A percentile compares a stretch with the other conserved stretches of the same genome.
phyloP scores from a whole-genome alignment of 2,113 vertebrate genomes.

The Perca schrenkii region DNA sequence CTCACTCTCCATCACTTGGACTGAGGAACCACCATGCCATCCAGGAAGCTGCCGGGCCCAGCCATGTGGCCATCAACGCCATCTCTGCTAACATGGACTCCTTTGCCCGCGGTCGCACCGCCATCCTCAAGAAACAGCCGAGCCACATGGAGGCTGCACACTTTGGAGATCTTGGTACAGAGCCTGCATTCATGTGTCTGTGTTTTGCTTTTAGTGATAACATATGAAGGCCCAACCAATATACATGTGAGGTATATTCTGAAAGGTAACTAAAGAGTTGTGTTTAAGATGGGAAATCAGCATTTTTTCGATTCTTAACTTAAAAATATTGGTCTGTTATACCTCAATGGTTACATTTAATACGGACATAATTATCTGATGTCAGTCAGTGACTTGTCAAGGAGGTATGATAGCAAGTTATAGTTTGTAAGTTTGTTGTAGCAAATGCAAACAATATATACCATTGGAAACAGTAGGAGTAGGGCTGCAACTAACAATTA shows the following conservation, averaged over 20 bases:
- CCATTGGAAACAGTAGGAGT: not conserved
- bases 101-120: slow-evolving; percentile 94
- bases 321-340: not conserved
- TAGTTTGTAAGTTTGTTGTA: not conserved
- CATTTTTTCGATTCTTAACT: not conserved
- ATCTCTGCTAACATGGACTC: slow-evolving; percentile 99
- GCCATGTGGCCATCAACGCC: slow-evolving; percentile 97
- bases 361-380: not conserved
- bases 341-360: not conserved
- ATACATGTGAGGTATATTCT: not conserved
- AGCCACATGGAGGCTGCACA: slow-evolving; percentile 98
- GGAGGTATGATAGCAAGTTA: not conserved
- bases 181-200: slow-evolving; percentile 1
- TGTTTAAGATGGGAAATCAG: not conserved
- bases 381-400: not conserved
- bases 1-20: slow-evolving; percentile 90
- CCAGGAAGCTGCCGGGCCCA: slow-evolving; percentile 95
- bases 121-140: slow-evolving; percentile 97
- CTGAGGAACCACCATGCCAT: slow-evolving; percentile 93
- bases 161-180: slow-evolving; percentile 96
- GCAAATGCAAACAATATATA: not conserved
- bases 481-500: not conserved
- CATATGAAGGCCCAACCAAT: not conserved
- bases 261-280: not conserved
- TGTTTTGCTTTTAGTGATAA: not conserved